Conservation (phyloP, 2,797 vertebrate genomes). For the Hybognathus amarus region DNA sequence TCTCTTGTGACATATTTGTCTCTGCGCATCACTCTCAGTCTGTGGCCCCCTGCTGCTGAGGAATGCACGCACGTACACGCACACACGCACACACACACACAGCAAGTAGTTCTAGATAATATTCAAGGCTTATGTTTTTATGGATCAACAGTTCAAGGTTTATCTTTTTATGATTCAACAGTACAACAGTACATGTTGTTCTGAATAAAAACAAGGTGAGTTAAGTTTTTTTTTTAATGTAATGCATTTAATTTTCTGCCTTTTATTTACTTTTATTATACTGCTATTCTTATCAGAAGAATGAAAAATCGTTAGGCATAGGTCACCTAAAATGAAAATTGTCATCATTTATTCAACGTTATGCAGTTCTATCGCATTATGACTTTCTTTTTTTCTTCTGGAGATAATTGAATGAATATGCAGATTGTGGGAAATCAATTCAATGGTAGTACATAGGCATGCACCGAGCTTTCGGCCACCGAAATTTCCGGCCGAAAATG, state of each 20-base stretch:
- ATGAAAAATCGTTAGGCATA: not conserved
- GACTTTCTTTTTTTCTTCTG: not conserved
- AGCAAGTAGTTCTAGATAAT: constrained; percentile 13
- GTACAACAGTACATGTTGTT: not conserved
- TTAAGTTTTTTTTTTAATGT: not conserved
- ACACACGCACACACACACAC: not conserved
- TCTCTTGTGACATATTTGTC: constrained; percentile 77
- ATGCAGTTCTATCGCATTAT: not conserved
- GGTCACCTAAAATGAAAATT: not conserved
- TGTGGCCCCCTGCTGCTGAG: constrained; percentile 62
- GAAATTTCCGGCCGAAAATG: no score
- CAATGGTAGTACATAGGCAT: not conserved
- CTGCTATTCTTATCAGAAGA: not conserved
- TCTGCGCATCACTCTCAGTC: constrained; percentile 73
- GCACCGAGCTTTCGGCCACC: no score
- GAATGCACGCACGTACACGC: not conserved
- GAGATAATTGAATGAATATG: not conserved
- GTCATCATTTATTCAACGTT: not conserved
- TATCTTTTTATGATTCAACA: not conserved
- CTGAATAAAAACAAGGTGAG: not conserved
- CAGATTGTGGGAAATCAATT: not conserved
- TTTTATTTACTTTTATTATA: not conserved
- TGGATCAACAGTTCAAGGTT: not conserved
- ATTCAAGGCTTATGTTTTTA: not conserved
- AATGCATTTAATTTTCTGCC: not conserved